Conservation (phyloP, 2,797 vertebrate species). For the Takifugu ocellatus region DNA sequence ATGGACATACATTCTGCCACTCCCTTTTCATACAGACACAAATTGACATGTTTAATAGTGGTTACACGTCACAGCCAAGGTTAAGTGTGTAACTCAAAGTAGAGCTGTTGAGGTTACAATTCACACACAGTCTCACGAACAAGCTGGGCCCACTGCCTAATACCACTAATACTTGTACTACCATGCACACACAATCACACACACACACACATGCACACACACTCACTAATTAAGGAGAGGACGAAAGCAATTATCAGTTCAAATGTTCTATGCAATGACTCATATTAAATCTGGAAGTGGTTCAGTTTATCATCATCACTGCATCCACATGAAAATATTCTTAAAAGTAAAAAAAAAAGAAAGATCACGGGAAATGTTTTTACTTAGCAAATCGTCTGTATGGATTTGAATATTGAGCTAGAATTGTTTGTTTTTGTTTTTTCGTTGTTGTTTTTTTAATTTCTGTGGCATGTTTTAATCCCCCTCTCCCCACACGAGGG, state of each 20-base stretch:
- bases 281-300: conserved; percentile 73
- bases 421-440: conserved; percentile 22
- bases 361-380: conserved; percentile 80
- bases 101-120: conserved; percentile 53
- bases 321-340: conserved; percentile 81
- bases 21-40: conserved; percentile 17
- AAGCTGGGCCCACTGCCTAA: conserved; percentile 66
- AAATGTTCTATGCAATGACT: conserved; percentile 99
- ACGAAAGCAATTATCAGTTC: conserved; percentile 85
- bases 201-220: conserved; percentile 24
- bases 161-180: not conserved
- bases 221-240: conserved; percentile 59
- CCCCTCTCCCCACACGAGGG: conserved; percentile 68
- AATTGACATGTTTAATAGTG: conserved; percentile 26
- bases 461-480: conserved; percentile 92
- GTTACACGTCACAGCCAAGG: conserved; percentile 54
- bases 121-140: conserved; percentile 51
- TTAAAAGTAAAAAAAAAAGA: conserved; percentile 64
- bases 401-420: conserved; percentile 77
- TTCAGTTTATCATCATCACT: conserved; percentile 79
- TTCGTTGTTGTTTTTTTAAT: conserved; percentile 49
- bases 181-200: conserved; percentile 21
- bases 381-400: conserved; percentile 84
- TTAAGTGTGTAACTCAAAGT: conserved; percentile 46
- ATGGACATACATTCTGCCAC: conserved; percentile 27